A percentile compares a stretch with the other conserved stretches of the same genome.
Evolutionary conservation across 2,113 vertebrate genomes (phyloP).

Genomic region (Aspiorhynchus laticeps): DNA sequence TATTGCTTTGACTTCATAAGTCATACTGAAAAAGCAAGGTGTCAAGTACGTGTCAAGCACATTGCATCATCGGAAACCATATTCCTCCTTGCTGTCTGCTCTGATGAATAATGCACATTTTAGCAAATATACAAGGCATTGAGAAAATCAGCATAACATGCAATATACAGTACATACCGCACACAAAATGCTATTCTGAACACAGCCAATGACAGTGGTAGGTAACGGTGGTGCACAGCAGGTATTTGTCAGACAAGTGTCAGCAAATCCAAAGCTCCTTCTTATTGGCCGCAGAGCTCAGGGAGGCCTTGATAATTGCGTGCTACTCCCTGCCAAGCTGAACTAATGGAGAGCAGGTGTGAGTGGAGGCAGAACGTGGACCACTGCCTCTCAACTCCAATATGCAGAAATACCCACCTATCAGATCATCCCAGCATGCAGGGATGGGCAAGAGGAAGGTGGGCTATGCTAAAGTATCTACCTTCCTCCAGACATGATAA

Average conservation of each 20-base stretch:
- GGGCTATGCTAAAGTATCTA: conserved; percentile 10
- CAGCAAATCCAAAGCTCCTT: conserved; percentile 32
- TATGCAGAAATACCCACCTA: conserved; percentile 45
- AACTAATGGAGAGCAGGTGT: conserved; percentile 56
- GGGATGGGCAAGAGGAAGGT: not conserved
- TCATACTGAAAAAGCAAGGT: not conserved
- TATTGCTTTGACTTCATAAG: not conserved
- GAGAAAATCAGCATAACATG: not conserved
- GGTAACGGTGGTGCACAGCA: not conserved
- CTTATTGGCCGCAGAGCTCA: conserved; percentile 20
- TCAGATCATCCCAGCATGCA: conserved; percentile 23
- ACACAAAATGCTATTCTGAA: not conserved
- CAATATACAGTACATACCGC: not conserved
- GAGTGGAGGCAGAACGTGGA: not conserved
- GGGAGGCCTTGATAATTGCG: conserved; percentile 19
- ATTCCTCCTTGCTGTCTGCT: not conserved
- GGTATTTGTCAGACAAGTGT: conserved; percentile 15
- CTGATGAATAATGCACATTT: not conserved
- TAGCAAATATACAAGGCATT: not conserved
- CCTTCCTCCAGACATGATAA: conserved; percentile 26
- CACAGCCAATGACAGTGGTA: not conserved
- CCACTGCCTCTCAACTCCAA: conserved; percentile 34
- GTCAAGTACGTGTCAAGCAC: not conserved
- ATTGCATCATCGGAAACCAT: not conserved
- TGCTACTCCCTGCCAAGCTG: conserved; percentile 35